Percentiles rank a stretch among this genome's conserved stretches.
These are phyloP conservation scores for Sparidentex hasta DNA, from an alignment of 2,797 vertebrate genomes.

Conservation along the genomic window DNA sequence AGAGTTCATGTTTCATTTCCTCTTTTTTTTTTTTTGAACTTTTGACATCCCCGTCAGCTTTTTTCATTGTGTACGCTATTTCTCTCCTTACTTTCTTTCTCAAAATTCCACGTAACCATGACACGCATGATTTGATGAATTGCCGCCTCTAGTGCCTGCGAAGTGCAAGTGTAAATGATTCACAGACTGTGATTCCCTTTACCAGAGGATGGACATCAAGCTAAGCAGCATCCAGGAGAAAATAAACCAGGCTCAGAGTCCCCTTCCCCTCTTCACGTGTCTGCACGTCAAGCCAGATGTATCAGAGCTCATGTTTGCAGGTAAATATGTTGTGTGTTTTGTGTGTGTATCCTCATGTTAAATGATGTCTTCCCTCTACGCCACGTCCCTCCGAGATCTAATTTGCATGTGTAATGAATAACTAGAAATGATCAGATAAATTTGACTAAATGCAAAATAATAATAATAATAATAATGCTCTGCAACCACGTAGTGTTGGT, in stretches of 20 bases:
- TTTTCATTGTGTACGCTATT: background rate
- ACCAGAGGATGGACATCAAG: constrained; percentile 94
- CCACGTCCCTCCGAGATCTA: background rate
- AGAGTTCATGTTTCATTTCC: constrained; percentile 2
- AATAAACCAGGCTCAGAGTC: constrained; percentile 88
- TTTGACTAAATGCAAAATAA: constrained; percentile 59
- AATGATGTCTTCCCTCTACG: background rate
- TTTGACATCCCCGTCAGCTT: background rate
- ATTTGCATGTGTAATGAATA: constrained; percentile 44
- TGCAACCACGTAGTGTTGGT: constrained; percentile 23
- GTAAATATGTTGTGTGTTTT: constrained; percentile 78
- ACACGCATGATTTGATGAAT: background rate
- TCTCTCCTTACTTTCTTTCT: background rate
- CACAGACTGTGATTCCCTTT: constrained; percentile 14
- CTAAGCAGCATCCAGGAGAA: constrained; percentile 93
- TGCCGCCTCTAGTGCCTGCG: background rate
- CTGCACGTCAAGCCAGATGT: constrained; percentile 98
- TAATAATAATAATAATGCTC: background rate
- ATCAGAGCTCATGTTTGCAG: constrained; percentile 99
- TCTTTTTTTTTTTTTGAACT: constrained; percentile 6
- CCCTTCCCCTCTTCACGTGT: constrained; percentile 96
- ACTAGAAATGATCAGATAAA: constrained; percentile 32
- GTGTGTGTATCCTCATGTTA: background rate
- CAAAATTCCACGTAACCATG: background rate
- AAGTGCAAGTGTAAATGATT: background rate